A percentile compares a stretch with the other conserved stretches of the same genome.
phyloP scores from a whole-genome alignment of 2,797 vertebrate genomes.

The Siniperca undulata region DNA sequence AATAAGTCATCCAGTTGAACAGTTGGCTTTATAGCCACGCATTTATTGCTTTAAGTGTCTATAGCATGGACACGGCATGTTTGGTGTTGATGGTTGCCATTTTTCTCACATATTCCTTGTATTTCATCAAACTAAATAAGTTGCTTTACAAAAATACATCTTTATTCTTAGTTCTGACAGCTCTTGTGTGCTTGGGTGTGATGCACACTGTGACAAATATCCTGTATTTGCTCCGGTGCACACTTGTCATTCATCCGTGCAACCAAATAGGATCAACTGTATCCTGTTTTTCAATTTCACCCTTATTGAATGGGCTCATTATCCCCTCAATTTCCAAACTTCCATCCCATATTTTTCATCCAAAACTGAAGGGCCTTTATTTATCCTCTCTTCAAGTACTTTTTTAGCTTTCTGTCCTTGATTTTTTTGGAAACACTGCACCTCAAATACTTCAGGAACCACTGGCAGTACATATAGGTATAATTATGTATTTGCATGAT shows the following conservation, averaged over 20 bases:
- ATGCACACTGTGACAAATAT: slow-evolving; percentile 56
- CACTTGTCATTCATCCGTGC: slow-evolving; percentile 66
- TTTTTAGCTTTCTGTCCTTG: slow-evolving; percentile 30
- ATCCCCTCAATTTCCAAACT: slow-evolving; percentile 47
- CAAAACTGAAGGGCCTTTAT: slow-evolving; percentile 41
- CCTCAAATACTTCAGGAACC: slow-evolving; percentile 17
- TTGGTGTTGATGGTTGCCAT: neutral
- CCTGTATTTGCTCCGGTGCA: slow-evolving; percentile 55
- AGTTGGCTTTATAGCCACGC: slow-evolving; percentile 12
- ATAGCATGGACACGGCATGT: neutral
- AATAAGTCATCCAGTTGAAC: slow-evolving; percentile 32
- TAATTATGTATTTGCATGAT: slow-evolving; percentile 27
- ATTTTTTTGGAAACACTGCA: slow-evolving; percentile 25
- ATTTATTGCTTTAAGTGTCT: slow-evolving; percentile 5
- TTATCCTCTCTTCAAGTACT: slow-evolving; percentile 29
- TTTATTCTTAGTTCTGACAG: slow-evolving; percentile 2
- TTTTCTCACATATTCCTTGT: neutral
- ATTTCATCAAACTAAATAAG: slow-evolving; percentile 15
- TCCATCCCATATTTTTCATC: slow-evolving; percentile 37
- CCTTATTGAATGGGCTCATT: slow-evolving; percentile 66
- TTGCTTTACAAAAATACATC: slow-evolving; percentile 21
- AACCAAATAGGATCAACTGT: slow-evolving; percentile 63
- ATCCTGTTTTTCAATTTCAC: slow-evolving; percentile 71
- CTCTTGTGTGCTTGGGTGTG: slow-evolving; percentile 23
- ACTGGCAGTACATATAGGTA: neutral